A percentile compares a stretch with the other conserved stretches of the same genome.
Conservation (phyloP, 1,140 invertebrate genomes). For the Drosophila prosaltans region DNA sequence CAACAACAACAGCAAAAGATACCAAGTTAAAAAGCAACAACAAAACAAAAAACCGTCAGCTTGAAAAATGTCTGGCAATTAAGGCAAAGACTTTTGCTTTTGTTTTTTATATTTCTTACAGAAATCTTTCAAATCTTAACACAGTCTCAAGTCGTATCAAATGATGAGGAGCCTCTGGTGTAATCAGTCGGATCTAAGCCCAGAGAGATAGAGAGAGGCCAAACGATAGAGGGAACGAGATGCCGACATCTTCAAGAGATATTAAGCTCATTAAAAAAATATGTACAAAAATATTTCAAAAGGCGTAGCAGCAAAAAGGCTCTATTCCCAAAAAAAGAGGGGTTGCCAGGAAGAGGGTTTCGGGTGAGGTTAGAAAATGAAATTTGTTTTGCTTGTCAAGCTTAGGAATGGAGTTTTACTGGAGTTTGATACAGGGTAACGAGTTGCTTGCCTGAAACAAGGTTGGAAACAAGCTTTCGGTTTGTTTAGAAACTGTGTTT, state of each 20-base stretch:
- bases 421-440: too few relatives aligned
- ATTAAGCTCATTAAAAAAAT: slow-evolving; percentile 79
- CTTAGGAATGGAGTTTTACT: too few relatives aligned
- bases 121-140: slow-evolving; percentile 36
- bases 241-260: slow-evolving; percentile 70
- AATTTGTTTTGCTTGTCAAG: too few relatives aligned
- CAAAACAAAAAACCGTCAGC: slow-evolving; percentile 13
- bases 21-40: slow-evolving; percentile 23
- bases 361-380: too few relatives aligned
- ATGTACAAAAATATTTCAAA: slow-evolving; percentile 25
- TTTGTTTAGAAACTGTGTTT: too few relatives aligned
- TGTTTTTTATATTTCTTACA: slow-evolving; percentile 35
- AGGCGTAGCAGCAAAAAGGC: slow-evolving; percentile 16
- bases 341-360: background rate
- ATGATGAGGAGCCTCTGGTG: slow-evolving; percentile 32
- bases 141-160: slow-evolving; percentile 8
- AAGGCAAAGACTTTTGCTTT: slow-evolving; percentile 64
- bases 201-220: slow-evolving; percentile 29
- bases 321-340: background rate
- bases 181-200: slow-evolving; percentile 74
- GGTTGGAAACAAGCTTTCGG: too few relatives aligned
- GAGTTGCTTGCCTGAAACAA: too few relatives aligned
- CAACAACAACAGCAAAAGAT: background rate
- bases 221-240: slow-evolving; percentile 19
- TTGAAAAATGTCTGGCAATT: slow-evolving; percentile 79